Evolutionary conservation across 2,888 invertebrate genomes (phyloP).

Genomic region (Drosophila conformis): DNA sequence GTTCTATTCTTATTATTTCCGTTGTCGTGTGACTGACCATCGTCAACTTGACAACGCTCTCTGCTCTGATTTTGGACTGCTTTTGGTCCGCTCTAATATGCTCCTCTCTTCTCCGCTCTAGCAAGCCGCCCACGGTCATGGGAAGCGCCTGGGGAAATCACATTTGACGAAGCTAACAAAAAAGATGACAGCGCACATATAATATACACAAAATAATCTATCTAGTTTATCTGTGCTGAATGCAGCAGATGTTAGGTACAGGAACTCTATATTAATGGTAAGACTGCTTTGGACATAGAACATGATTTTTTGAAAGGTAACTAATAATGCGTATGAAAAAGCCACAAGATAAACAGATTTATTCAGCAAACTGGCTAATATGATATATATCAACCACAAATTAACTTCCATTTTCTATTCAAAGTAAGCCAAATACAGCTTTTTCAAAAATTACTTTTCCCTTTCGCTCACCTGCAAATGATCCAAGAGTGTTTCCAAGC

Average conservation of each 20-base stretch:
- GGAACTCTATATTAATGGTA: neutral
- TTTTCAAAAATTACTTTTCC: neutral
- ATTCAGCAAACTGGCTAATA: neutral
- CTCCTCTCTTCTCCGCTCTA: neutral
- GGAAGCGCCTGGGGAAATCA: constrained; percentile 16
- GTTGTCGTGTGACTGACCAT: constrained; percentile 66
- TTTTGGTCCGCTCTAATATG: neutral
- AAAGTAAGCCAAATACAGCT: neutral
- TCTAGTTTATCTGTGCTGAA: constrained; percentile 7
- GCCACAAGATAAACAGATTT: neutral
- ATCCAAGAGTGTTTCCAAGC: constrained; percentile 94
- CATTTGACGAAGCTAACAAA: constrained; percentile 15
- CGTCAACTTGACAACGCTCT: constrained; percentile 48
- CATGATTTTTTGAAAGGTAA: neutral
- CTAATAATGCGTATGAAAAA: neutral
- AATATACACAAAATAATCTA: constrained; percentile 22
- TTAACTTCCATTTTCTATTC: neutral
- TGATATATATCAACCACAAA: neutral
- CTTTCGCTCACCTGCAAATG: constrained; percentile 90
- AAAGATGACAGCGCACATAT: constrained; percentile 24
- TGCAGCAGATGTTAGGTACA: neutral
- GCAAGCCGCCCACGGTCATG: constrained; percentile 56
- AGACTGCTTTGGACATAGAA: neutral
- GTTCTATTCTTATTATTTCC: neutral
- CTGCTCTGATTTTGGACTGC: neutral